Percentiles rank a stretch among this genome's conserved stretches.
These are phyloP conservation scores for Podarcis siculus DNA, from an alignment of 2,797 vertebrate species.

Conservation along the genomic window DNA sequence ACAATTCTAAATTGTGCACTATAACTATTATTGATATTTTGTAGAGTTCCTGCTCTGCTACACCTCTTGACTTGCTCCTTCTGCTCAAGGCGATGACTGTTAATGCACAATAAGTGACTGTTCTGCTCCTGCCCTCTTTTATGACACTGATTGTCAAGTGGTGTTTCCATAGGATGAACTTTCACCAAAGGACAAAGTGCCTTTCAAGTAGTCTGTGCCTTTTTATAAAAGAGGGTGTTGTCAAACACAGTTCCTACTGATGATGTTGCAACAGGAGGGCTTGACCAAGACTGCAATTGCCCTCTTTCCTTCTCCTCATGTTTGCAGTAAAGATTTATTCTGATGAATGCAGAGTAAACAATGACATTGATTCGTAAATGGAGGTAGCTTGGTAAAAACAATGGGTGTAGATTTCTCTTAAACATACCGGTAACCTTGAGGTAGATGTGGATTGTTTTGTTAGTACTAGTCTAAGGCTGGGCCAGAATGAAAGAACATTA, in stretches of 20 bases:
- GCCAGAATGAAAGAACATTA: conserved; percentile 44
- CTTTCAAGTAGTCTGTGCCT: conserved; percentile 33
- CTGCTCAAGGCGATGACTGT: fast-evolving
- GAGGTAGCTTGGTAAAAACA: conserved; percentile 66
- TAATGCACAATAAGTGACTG: neutral
- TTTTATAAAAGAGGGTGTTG: conserved; percentile 26
- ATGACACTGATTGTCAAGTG: fast-evolving
- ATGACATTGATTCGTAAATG: conserved; percentile 50
- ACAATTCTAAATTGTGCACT: neutral
- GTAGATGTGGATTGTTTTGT: conserved; percentile 50
- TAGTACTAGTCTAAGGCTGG: conserved; percentile 32
- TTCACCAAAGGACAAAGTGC: conserved; percentile 51
- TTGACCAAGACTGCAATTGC: conserved; percentile 36
- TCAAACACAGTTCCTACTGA: conserved; percentile 59
- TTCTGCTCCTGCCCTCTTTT: neutral
- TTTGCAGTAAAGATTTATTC: conserved; percentile 29
- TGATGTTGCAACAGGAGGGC: fast-evolving
- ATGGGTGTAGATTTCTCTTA: conserved; percentile 62
- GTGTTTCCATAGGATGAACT: conserved; percentile 34
- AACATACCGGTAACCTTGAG: conserved; percentile 64
- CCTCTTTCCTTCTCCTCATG: neutral
- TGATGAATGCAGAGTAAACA: conserved; percentile 48
- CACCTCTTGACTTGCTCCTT: neutral
- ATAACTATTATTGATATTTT: neutral
- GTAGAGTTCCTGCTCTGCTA: neutral